A percentile compares a stretch with the other conserved stretches of the same genome.
phyloP scores from a whole-genome alignment of 2,888 invertebrate species.

The Scaptodrosophila latifasciaeformis region DNA sequence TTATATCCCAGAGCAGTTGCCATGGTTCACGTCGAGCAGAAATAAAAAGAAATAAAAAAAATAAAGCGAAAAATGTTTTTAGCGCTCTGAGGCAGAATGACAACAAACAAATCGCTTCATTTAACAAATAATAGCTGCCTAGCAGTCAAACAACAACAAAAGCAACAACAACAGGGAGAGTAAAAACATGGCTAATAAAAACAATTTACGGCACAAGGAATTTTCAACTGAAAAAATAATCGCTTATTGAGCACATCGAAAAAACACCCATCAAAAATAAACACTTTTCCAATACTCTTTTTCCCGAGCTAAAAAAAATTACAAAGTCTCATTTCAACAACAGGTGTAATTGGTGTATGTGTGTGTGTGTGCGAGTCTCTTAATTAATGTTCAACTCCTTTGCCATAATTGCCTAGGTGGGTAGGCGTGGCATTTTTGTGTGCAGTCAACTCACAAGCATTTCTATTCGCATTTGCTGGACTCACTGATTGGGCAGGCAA shows the following conservation, averaged over 20 bases:
- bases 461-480: slow-evolving; percentile 14
- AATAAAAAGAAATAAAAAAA: slow-evolving; percentile 57
- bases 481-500: slow-evolving; percentile 6
- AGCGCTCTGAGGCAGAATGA: slow-evolving; percentile 68
- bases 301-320: no score
- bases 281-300: no score
- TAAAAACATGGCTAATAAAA: slow-evolving; percentile 30
- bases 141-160: slow-evolving; percentile 44
- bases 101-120: slow-evolving; percentile 72
- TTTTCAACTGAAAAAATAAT: slow-evolving; percentile 63
- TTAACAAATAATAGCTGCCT: slow-evolving; percentile 72
- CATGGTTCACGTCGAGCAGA: slow-evolving; percentile 9
- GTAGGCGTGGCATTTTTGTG: slow-evolving; percentile 5
- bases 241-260: slow-evolving; percentile 62
- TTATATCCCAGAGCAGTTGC: slow-evolving; percentile 1
- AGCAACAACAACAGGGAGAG: slow-evolving; percentile 30
- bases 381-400: no score
- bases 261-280: no score
- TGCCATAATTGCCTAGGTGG: slow-evolving; percentile 29
- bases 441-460: slow-evolving; percentile 37
- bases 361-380: no score
- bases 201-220: slow-evolving; percentile 45
- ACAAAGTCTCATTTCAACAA: no score
- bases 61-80: slow-evolving; percentile 70
- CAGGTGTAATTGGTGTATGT: no score